Percentiles rank a stretch among this genome's conserved stretches.
Conservation (phyloP, 2,797 vertebrate species). For the Mallotus villosus region DNA sequence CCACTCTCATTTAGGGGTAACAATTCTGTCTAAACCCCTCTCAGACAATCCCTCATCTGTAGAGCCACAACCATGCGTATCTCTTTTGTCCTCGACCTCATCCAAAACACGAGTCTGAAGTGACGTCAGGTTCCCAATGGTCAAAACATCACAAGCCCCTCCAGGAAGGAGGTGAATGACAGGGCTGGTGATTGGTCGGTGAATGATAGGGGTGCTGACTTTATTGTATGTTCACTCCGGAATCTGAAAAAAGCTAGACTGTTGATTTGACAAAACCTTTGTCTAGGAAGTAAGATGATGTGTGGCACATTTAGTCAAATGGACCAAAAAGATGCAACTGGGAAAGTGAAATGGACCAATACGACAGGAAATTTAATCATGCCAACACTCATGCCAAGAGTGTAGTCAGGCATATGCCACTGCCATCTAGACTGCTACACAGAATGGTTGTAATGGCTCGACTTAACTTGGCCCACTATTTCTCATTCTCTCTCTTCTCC, state of each 20-base stretch:
- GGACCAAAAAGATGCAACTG: too few species aligned
- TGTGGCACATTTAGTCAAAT: too few species aligned
- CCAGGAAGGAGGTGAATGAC: neutral
- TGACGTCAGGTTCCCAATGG: neutral
- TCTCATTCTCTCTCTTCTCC: neutral
- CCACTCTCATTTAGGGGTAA: conserved; percentile 26
- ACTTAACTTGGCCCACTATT: neutral
- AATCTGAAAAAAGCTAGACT: too few species aligned
- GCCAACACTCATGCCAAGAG: too few species aligned
- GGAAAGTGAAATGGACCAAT: too few species aligned
- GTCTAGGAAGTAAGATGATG: too few species aligned
- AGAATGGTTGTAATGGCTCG: neutral
- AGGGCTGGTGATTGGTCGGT: neutral
- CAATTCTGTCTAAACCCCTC: conserved; percentile 30
- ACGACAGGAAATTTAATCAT: too few species aligned
- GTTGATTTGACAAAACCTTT: too few species aligned
- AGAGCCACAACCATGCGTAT: neutral
- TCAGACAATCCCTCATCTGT: conserved; percentile 13
- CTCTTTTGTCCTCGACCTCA: conserved; percentile 13
- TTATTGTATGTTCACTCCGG: too few species aligned
- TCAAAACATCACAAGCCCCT: neutral
- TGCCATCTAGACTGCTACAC: too few species aligned
- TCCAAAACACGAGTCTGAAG: neutral
- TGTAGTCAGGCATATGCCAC: too few species aligned
- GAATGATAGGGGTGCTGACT: neutral